Evolutionary conservation across 2,888 invertebrate species (phyloP).

Genomic region (Orchestes rusci): DNA sequence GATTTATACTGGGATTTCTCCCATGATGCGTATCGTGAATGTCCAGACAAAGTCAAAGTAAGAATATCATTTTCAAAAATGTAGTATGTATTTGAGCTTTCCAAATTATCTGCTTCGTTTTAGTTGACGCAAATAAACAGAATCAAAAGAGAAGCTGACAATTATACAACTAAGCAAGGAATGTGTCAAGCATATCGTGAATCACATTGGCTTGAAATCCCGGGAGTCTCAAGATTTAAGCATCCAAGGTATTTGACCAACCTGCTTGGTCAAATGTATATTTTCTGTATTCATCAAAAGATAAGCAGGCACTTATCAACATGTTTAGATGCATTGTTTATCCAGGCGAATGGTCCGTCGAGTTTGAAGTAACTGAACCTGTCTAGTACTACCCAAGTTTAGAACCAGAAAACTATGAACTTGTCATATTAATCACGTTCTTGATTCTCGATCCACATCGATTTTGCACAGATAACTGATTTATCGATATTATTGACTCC

Average conservation of each 20-base stretch:
- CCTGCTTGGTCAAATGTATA: background rate
- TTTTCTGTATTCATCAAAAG: too few species aligned
- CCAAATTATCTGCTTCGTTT: conserved; percentile 9
- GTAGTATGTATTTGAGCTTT: background rate
- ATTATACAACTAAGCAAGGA: conserved; percentile 47
- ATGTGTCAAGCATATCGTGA: conserved; percentile 51
- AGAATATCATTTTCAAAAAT: background rate
- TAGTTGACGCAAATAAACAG: conserved; percentile 40
- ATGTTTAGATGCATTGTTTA: too few species aligned
- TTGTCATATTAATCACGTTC: too few species aligned
- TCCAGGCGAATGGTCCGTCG: too few species aligned
- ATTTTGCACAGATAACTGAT: too few species aligned
- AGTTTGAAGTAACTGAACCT: too few species aligned
- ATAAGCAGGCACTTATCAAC: too few species aligned
- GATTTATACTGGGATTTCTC: conserved; percentile 65
- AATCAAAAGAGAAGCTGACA: conserved; percentile 37
- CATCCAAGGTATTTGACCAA: conserved; percentile 51
- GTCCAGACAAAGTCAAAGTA: conserved; percentile 31
- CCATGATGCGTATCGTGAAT: conserved; percentile 36
- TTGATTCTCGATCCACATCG: too few species aligned
- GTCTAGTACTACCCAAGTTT: too few species aligned
- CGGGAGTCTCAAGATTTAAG: conserved; percentile 55
- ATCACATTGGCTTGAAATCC: conserved; percentile 58
- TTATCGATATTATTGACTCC: too few species aligned
- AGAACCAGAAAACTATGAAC: too few species aligned